Conservation (phyloP, 1,140 invertebrate species). For the Zeugodacus cucurbitae region DNA sequence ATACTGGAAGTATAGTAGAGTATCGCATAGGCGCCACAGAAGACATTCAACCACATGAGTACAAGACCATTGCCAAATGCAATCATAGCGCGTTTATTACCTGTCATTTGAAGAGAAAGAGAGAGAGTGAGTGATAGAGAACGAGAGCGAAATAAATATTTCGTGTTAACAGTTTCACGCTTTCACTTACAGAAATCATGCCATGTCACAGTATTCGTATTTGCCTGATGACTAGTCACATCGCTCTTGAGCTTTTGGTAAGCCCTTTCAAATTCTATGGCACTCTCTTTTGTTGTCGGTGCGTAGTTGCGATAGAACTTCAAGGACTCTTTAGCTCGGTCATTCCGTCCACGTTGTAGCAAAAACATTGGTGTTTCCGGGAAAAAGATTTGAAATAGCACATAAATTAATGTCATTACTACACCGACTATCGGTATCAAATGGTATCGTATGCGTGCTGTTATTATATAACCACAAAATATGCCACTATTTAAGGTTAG, state of each 20-base stretch:
- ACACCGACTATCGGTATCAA: slow-evolving; percentile 54
- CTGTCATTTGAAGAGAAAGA: slow-evolving; percentile 47
- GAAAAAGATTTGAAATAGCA: slow-evolving; percentile 48
- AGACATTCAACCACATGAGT: slow-evolving; percentile 56
- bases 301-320: slow-evolving; percentile 53
- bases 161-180: not conserved
- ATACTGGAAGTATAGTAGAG: slow-evolving; percentile 69
- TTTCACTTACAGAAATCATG: slow-evolving; percentile 56
- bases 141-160: not conserved
- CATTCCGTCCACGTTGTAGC: slow-evolving; percentile 46
- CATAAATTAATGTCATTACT: slow-evolving; percentile 51
- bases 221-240: slow-evolving; percentile 48
- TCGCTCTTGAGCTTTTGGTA: slow-evolving; percentile 53
- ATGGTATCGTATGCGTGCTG: slow-evolving; percentile 55
- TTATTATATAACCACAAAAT: slow-evolving; percentile 56
- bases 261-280: not conserved
- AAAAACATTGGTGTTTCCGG: slow-evolving; percentile 61
- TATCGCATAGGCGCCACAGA: slow-evolving; percentile 58
- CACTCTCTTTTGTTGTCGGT: slow-evolving; percentile 48
- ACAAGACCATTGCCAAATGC: slow-evolving; percentile 55
- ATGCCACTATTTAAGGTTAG: slow-evolving; percentile 55
- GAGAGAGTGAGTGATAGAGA: no score
- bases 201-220: slow-evolving; percentile 40
- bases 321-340: slow-evolving; percentile 52
- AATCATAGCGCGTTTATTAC: slow-evolving; percentile 49